These are phyloP conservation scores for Pecten maximus DNA, from an alignment of 2,888 invertebrate genomes.

Conservation along the genomic window DNA sequence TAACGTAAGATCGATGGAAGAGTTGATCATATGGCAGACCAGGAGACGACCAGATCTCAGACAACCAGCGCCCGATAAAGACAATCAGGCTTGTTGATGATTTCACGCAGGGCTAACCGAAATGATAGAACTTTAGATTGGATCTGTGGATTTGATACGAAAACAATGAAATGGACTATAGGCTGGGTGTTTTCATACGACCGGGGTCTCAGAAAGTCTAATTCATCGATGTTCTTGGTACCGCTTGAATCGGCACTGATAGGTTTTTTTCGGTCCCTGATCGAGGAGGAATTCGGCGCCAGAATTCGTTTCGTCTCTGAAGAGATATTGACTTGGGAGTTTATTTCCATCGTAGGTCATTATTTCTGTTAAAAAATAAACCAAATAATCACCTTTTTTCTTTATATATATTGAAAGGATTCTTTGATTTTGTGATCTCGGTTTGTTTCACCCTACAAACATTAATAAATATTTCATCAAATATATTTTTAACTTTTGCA, in stretches of 20 bases:
- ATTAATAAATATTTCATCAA: too few species aligned
- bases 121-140: slow-evolving; percentile 35
- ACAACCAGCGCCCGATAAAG: neutral
- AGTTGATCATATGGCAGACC: slow-evolving; percentile 16
- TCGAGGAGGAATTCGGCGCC: neutral
- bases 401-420: too few species aligned
- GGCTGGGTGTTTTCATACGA: neutral
- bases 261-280: neutral
- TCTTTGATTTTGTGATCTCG: too few species aligned
- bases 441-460: too few species aligned
- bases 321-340: neutral
- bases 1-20: neutral
- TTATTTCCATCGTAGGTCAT: neutral
- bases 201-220: neutral
- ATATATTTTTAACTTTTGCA: too few species aligned
- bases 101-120: slow-evolving; percentile 25
- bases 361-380: neutral
- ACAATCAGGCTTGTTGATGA: neutral
- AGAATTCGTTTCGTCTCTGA: neutral
- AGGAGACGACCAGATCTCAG: neutral
- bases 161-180: slow-evolving; percentile 29
- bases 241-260: neutral
- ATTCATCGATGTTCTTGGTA: slow-evolving; percentile 10
- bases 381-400: neutral
- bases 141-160: slow-evolving; percentile 20